Percentiles rank a stretch among this genome's conserved stretches.
Conservation (phyloP, 2,113 vertebrate species). For the Thinocorus orbignyianus region DNA sequence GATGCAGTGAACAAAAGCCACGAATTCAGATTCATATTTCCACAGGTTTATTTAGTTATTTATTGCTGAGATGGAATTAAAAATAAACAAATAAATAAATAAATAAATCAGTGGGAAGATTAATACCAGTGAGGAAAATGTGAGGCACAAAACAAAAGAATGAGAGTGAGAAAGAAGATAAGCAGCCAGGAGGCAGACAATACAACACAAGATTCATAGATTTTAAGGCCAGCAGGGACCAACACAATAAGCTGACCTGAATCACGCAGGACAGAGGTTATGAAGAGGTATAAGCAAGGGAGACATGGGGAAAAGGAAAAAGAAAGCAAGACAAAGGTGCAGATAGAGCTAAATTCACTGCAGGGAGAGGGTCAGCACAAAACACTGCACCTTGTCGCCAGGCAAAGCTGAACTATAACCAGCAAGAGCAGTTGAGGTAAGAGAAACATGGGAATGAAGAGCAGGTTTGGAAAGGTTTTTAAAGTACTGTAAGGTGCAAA, state of each 20-base stretch:
- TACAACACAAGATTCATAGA: neutral
- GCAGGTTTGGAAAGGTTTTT: neutral
- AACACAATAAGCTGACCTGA: neutral
- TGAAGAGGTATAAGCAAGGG: neutral
- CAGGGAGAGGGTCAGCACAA: neutral
- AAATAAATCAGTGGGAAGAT: neutral
- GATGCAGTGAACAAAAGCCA: neutral
- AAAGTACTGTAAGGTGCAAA: neutral
- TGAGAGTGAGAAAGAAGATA: neutral
- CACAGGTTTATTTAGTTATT: neutral
- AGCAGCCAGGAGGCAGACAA: neutral
- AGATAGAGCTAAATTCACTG: neutral
- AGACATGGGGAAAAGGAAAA: neutral
- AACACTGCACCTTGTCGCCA: neutral
- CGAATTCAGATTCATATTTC: neutral
- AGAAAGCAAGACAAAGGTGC: neutral
- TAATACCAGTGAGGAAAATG: neutral
- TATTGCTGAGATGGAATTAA: neutral
- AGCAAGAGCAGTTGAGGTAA: neutral
- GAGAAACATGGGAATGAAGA: neutral
- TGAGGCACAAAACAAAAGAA: neutral
- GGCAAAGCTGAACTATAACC: neutral
- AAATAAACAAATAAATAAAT: no score
- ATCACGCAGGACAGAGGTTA: neutral
- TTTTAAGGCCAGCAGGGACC: neutral